Base-by-base conservation (phyloP, 2,797 vertebrate species). In the Valencia hispanica region DNA sequence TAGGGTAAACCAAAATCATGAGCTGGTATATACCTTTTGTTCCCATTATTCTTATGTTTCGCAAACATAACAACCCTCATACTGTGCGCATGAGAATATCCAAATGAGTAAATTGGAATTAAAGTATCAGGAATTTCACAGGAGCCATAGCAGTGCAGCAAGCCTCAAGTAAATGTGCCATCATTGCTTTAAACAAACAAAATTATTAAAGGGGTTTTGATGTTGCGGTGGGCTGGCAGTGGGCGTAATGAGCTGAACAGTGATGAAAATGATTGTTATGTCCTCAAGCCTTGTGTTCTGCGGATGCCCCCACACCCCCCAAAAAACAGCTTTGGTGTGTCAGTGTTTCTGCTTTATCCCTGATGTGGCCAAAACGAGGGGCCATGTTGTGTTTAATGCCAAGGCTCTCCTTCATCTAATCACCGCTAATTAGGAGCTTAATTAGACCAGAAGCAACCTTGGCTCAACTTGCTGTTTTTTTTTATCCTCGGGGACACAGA, bases 361-460 rank as follows among this genome's bases (percentile, higher is more conserved):
- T 51, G 61, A 69, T 12, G 41, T 66, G 32, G 70, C 89, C 76
- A 78, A 82, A 83, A 70, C 11, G 30, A 85, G 10, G 80, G 77
- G 27, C 55, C 75, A 55, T 41, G 79, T 79, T 79, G 70, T 32
- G 65, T 70, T 66, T 73, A 43, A 43, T n/a, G 65, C 68, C 1
- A 41, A 81, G 41, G 15, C 70, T 73, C 63, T 79, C 72, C 70
- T 81, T 89, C 73, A 77, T 86, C 81, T 86, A 81, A 92, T 88
- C 81, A n/a, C 17, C 17, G 66, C 87, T 84, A 88, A 90, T 91
- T 89, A 90, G 70, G 47, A 30, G 74, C 71, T 78, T 91, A 75
- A 89, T 86, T 86, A 83, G 81, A 87, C 76, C 75, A 82, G 73
- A 83, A 83, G 77, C 78, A 86, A 90, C 82, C 88, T 82, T 84